These are phyloP conservation scores for Agrenia bidenticulata DNA, from an alignment of 2,888 invertebrate species.

Conservation along the genomic window DNA sequence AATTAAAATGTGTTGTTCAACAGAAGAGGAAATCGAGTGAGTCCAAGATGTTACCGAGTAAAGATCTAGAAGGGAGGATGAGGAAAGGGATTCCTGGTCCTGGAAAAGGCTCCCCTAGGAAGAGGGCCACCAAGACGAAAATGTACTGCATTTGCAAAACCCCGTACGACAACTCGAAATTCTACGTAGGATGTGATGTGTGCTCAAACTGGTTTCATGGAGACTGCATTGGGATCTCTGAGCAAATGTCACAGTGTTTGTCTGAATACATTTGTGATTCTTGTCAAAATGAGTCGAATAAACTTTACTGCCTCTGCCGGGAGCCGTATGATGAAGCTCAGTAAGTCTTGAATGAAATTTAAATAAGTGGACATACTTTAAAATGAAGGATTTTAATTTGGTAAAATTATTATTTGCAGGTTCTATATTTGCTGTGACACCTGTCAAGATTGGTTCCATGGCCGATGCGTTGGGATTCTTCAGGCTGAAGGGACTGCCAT, in stretches of 20 bases:
- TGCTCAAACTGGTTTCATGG: conserved; percentile 99
- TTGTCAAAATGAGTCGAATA: conserved; percentile 82
- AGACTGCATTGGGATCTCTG: conserved; percentile 90
- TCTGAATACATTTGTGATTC: conserved; percentile 87
- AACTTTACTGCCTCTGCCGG: conserved; percentile 91
- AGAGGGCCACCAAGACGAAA: conserved; percentile 55
- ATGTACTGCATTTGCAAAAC: conserved; percentile 89
- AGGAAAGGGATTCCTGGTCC: neutral
- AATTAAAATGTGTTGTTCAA: too few species aligned
- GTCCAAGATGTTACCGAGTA: neutral
- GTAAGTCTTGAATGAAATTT: conserved; percentile 62
- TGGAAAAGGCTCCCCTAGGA: conserved; percentile 36
- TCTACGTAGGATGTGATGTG: conserved; percentile 95
- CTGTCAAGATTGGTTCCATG: conserved; percentile 99
- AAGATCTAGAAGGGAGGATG: too few species aligned
- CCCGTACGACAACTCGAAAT: conserved; percentile 87
- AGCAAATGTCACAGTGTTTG: conserved; percentile 84
- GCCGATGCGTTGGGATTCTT: conserved; percentile 91
- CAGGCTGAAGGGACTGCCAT: conserved; percentile 92
- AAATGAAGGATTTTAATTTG: neutral
- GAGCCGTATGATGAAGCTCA: conserved; percentile 97
- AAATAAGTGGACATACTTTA: neutral
- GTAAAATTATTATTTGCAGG: conserved; percentile 60
- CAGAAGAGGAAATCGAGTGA: neutral
- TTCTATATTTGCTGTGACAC: conserved; percentile 99